Evolutionary conservation across 2,113 vertebrate genomes (phyloP).

Genomic region (Siniperca chuatsi): DNA sequence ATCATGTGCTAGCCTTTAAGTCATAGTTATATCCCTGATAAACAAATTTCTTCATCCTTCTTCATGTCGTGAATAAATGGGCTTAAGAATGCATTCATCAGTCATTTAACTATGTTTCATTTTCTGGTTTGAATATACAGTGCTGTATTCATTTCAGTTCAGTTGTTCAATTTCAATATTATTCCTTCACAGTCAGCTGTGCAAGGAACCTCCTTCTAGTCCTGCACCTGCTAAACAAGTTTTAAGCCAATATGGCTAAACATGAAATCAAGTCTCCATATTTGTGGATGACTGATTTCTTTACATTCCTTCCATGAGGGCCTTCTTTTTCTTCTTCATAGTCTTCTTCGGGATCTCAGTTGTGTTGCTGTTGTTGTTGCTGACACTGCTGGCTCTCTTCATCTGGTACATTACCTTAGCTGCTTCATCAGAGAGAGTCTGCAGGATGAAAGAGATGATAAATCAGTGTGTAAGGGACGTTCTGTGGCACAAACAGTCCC

Average conservation of each 20-base stretch:
- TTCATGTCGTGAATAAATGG: background rate
- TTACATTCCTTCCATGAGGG: constrained; percentile 2
- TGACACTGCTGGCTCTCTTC: constrained; percentile 80
- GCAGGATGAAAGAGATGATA: background rate
- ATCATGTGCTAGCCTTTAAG: background rate
- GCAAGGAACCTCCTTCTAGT: background rate
- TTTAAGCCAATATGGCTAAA: constrained; percentile 7
- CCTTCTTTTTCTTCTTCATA: constrained; percentile 9
- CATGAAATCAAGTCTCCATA: background rate
- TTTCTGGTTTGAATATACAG: background rate
- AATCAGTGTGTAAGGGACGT: background rate
- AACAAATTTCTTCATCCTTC: background rate
- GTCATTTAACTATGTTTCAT: background rate
- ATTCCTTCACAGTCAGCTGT: background rate
- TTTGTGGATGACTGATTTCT: background rate
- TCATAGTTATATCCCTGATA: background rate
- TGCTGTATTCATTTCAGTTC: background rate
- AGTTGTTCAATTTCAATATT: background rate
- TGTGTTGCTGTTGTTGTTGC: background rate
- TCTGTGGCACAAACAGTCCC: background rate
- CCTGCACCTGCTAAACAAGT: background rate
- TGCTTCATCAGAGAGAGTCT: constrained; percentile 82
- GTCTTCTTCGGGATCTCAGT: constrained; percentile 1
- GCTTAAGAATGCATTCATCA: background rate
- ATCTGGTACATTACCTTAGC: constrained; percentile 84